These are phyloP conservation scores for Corythaixoides concolor DNA, from an alignment of 2,113 vertebrate genomes.

Conservation along the genomic window DNA sequence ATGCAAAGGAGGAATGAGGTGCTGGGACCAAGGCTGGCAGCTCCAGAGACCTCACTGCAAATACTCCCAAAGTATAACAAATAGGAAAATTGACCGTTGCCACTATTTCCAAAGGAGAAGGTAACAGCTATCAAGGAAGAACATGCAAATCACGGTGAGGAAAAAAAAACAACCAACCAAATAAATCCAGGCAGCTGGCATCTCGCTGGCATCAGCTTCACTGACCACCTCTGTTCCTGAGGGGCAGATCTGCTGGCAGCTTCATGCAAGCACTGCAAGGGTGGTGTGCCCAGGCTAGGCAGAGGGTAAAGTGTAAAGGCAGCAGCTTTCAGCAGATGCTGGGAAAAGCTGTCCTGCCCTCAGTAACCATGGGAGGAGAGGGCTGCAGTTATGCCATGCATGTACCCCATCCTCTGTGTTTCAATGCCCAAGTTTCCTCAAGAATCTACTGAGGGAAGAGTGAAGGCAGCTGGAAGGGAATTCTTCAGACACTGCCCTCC, in stretches of 20 bases:
- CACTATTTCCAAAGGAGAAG: not conserved
- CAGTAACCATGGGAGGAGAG: not conserved
- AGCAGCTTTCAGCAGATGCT: not conserved
- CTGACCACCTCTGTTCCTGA: fast-evolving
- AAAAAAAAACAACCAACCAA: not conserved
- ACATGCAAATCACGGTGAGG: not conserved
- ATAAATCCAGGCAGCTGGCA: not conserved
- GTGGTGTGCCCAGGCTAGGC: fast-evolving
- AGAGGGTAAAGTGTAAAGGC: not conserved
- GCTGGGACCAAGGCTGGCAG: fast-evolving
- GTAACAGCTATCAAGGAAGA: not conserved
- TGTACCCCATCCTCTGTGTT: not conserved
- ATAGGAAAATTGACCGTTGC: not conserved
- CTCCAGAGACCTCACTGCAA: not conserved
- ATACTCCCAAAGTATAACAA: not conserved
- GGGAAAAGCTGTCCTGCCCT: not conserved
- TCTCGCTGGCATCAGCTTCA: not conserved
- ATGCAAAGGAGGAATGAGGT: not conserved
- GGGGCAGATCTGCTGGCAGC: not conserved
- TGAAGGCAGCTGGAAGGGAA: not conserved
- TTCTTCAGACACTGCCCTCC: not conserved
- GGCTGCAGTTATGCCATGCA: not conserved
- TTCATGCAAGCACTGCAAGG: not conserved
- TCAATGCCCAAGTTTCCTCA: fast-evolving
- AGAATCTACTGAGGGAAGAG: not conserved